A percentile compares a stretch with the other conserved stretches of the same genome.
Conservation (phyloP, 2,888 invertebrate species). For the Bugulina stolonifera region DNA sequence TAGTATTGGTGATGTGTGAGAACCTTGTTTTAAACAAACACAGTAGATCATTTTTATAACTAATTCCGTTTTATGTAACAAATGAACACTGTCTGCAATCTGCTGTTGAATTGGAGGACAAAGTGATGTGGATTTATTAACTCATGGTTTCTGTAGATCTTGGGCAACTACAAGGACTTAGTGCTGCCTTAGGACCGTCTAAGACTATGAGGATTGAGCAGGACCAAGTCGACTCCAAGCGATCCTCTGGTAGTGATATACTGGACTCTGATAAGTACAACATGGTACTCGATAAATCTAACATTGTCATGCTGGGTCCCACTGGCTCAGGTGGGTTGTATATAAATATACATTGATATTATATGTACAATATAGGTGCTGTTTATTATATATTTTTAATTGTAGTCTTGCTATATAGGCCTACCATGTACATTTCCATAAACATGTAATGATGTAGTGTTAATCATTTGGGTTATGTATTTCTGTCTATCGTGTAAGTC, state of each 20-base stretch:
- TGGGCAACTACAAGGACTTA: not conserved
- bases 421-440: too few relatives aligned
- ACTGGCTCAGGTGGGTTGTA: constrained; percentile 71
- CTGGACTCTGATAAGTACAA: constrained; percentile 40
- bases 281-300: constrained; percentile 77
- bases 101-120: too few relatives aligned
- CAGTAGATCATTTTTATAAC: too few relatives aligned
- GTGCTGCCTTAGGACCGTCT: constrained; percentile 1
- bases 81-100: too few relatives aligned
- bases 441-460: too few relatives aligned
- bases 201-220: not conserved
- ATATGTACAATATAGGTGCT: not conserved
- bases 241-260: constrained; percentile 32
- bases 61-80: too few relatives aligned
- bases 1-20: too few relatives aligned
- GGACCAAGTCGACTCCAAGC: constrained; percentile 6
- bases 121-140: too few relatives aligned
- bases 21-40: too few relatives aligned
- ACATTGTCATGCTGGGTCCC: constrained; percentile 89
- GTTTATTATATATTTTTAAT: not conserved
- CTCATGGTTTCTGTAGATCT: constrained; percentile 5
- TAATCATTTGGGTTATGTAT: too few relatives aligned
- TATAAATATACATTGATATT: not conserved
- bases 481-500: too few relatives aligned
- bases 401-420: too few relatives aligned